A percentile compares a stretch with the other conserved stretches of the same genome.
Conservation (phyloP, 2,888 invertebrate species). For the Nymphalis c-album region DNA sequence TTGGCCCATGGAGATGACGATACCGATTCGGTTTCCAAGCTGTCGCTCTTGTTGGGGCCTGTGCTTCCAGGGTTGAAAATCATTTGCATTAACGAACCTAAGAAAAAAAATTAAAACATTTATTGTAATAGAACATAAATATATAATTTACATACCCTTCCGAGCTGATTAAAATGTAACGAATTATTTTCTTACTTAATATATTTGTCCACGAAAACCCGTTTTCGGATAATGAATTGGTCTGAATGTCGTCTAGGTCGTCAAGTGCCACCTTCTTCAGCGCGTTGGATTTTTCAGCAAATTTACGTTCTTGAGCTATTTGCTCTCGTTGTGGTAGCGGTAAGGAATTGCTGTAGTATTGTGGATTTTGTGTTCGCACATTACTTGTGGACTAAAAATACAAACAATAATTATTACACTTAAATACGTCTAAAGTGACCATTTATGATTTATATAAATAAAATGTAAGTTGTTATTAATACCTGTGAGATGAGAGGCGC, state of each 20-base stretch:
- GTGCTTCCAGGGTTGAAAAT: constrained; percentile 86
- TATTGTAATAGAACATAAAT: not conserved
- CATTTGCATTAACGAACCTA: constrained; percentile 92
- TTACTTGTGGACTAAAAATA: constrained; percentile 72
- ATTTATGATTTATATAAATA: too few relatives aligned
- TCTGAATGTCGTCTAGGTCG: constrained; percentile 90
- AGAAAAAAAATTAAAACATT: not conserved
- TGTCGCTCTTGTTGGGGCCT: constrained; percentile 92
- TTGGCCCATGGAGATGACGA: constrained; percentile 94
- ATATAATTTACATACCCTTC: not conserved
- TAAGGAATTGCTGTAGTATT: constrained; percentile 75
- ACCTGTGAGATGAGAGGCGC: constrained; percentile 76
- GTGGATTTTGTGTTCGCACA: constrained; percentile 72
- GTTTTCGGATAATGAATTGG: constrained; percentile 88
- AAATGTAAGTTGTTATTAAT: constrained; percentile 12
- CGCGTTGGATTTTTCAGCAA: constrained; percentile 93
- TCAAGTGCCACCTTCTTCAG: constrained; percentile 93
- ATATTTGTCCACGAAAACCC: constrained; percentile 95
- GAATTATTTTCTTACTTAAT: constrained; percentile 79
- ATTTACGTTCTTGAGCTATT: constrained; percentile 86
- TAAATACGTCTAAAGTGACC: too few relatives aligned
- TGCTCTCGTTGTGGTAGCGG: constrained; percentile 60
- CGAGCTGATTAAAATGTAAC: constrained; percentile 9
- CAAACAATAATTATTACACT: not conserved
- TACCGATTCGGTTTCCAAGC: constrained; percentile 84